These are phyloP conservation scores for Thalassaphorura encarpata DNA, from an alignment of 1,140 invertebrate genomes.

Conservation along the genomic window DNA sequence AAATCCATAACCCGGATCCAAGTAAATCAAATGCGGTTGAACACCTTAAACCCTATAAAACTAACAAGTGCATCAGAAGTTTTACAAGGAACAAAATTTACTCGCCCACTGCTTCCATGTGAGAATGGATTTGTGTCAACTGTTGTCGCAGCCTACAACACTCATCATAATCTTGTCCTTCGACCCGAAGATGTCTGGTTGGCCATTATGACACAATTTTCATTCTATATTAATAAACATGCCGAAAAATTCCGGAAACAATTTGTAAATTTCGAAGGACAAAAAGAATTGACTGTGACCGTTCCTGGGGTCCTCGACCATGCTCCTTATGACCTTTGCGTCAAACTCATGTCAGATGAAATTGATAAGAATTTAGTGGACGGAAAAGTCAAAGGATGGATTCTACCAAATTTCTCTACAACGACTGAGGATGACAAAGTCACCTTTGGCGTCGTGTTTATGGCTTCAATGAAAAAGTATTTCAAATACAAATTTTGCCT, in stretches of 20 bases:
- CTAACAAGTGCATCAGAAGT: constrained; percentile 3
- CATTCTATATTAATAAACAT: constrained; percentile 14
- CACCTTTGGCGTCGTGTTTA: constrained; percentile 13
- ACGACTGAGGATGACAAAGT: background rate
- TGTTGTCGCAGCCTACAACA: constrained; percentile 5
- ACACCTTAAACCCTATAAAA: background rate
- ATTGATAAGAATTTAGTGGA: constrained; percentile 13
- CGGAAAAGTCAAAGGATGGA: constrained; percentile 3
- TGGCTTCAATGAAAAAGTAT: constrained; percentile 19
- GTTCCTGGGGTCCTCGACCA: background rate
- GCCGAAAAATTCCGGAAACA: constrained; percentile 16
- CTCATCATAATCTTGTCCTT: constrained; percentile 13
- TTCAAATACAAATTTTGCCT: constrained; percentile 13
- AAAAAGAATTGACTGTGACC: constrained; percentile 9
- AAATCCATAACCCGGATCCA: background rate
- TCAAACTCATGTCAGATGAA: background rate
- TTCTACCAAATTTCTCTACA: constrained; percentile 12
- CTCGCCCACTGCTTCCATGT: background rate
- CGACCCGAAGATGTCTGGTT: constrained; percentile 23
- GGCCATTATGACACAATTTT: constrained; percentile 20
- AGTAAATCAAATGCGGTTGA: background rate
- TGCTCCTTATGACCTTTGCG: background rate
- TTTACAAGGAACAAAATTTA: constrained; percentile 10
- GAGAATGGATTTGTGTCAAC: constrained; percentile 18
- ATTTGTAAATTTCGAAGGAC: constrained; percentile 24